A percentile compares a stretch with the other conserved stretches of the same genome.
phyloP scores from a whole-genome alignment of 2,797 vertebrate genomes.

The Lates japonicus region DNA sequence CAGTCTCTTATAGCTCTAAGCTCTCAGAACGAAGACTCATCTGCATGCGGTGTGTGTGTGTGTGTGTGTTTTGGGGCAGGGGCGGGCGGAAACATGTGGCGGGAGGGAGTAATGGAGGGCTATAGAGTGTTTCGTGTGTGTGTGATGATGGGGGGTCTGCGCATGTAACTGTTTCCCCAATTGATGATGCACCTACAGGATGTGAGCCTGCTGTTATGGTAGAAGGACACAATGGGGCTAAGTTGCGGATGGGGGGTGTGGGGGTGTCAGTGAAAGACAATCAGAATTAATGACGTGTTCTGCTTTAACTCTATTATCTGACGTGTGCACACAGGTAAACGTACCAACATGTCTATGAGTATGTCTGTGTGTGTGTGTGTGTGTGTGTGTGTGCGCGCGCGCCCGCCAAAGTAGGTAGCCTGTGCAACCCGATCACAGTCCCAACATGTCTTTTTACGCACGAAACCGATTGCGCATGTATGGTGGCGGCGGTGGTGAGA shows the following conservation, averaged over 20 bases:
- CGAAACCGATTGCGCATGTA: constrained; percentile 18
- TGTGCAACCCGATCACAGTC: constrained; percentile 2
- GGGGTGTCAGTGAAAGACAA: not conserved
- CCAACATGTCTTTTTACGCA: constrained; percentile 37
- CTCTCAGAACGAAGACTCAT: too few relatives aligned
- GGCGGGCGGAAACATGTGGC: constrained; percentile 58
- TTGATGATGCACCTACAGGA: constrained; percentile 65
- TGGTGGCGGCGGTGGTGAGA: not conserved
- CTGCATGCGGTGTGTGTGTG: constrained; percentile 60
- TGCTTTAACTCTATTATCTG: not conserved
- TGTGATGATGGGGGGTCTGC: constrained; percentile 11
- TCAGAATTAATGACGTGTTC: constrained; percentile 1
- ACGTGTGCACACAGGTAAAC: constrained; percentile 50
- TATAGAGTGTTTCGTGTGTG: constrained; percentile 1
- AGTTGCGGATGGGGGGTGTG: not conserved
- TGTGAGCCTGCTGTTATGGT: constrained; percentile 56
- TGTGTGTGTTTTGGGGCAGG: constrained; percentile 12
- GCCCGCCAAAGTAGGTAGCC: not conserved
- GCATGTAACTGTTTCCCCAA: constrained; percentile 37
- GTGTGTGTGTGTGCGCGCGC: not conserved
- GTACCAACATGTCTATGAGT: not conserved
- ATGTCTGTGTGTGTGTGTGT: not conserved
- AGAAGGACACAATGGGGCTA: constrained; percentile 44
- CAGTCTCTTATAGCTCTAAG: too few relatives aligned
- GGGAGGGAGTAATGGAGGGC: constrained; percentile 17